A percentile compares a stretch with the other conserved stretches of the same genome.
phyloP scores from a whole-genome alignment of 2,797 vertebrate species.

The Bothrops alternatus region DNA sequence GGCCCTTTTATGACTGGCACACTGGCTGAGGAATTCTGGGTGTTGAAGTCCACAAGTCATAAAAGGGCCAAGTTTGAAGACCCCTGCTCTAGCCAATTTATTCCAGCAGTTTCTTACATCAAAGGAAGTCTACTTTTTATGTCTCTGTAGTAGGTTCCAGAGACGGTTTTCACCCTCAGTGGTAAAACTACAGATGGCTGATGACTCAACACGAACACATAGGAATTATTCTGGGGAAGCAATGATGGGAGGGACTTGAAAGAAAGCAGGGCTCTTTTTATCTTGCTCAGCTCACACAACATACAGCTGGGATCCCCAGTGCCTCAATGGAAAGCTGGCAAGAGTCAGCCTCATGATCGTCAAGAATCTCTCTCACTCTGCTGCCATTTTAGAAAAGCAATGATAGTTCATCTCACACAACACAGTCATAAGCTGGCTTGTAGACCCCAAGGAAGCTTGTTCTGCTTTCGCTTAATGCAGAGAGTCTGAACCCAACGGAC shows the following conservation, averaged over 20 bases:
- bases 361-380: neutral
- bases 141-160: neutral
- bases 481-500: neutral
- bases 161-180: neutral
- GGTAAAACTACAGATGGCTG: neutral
- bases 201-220: neutral
- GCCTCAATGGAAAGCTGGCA: neutral
- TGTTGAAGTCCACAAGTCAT: too few relatives aligned
- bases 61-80: too few relatives aligned
- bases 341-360: neutral
- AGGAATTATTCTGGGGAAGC: neutral
- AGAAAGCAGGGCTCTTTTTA: neutral
- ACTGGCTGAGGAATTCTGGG: too few relatives aligned
- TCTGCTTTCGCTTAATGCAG: neutral
- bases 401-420: neutral
- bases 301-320: neutral
- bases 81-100: neutral
- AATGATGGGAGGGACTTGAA: neutral
- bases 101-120: neutral
- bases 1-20: too few relatives aligned
- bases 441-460: neutral
- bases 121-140: neutral
- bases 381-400: neutral
- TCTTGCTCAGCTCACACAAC: neutral
- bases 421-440: neutral